Evolutionary conservation across 2,888 invertebrate species (phyloP).

Genomic region (Taenaris catops): DNA sequence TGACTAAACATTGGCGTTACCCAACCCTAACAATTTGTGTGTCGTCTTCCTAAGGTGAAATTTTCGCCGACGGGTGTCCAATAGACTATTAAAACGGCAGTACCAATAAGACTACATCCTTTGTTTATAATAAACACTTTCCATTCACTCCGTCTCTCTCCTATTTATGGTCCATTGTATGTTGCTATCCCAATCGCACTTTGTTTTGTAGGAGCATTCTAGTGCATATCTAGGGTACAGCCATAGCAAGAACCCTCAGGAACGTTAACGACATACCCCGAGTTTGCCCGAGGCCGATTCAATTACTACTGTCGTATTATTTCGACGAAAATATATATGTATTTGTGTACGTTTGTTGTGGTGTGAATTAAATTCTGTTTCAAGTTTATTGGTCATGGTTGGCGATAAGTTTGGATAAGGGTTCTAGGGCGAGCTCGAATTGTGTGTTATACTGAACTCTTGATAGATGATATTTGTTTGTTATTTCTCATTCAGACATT

Average conservation of each 20-base stretch:
- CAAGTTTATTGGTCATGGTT: constrained; percentile 67
- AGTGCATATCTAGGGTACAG: constrained; percentile 66
- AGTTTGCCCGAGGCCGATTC: constrained; percentile 76
- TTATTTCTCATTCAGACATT: constrained; percentile 4
- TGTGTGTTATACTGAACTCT: constrained; percentile 27
- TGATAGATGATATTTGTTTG: constrained; percentile 19
- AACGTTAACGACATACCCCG: constrained; percentile 73
- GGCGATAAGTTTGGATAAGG: constrained; percentile 58
- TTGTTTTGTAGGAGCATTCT: constrained; percentile 66
- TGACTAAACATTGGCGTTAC: constrained; percentile 57
- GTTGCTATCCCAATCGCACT: constrained; percentile 39
- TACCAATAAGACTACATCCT: constrained; percentile 76
- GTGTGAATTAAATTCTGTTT: constrained; percentile 73
- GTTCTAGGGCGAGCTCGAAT: constrained; percentile 29
- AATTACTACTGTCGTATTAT: constrained; percentile 78
- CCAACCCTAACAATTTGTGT: constrained; percentile 51
- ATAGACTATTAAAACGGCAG: constrained; percentile 60
- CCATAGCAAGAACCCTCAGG: constrained; percentile 61
- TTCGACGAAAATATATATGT: constrained; percentile 76
- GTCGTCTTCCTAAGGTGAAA: constrained; percentile 53
- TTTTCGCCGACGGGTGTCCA: constrained; percentile 58
- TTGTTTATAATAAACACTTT: constrained; percentile 79
- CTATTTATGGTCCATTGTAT: constrained; percentile 20
- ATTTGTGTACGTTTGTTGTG: constrained; percentile 61
- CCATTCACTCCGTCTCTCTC: constrained; percentile 43